Conservation (phyloP, 2,888 invertebrate genomes). For the Zeuzera pyrina region DNA sequence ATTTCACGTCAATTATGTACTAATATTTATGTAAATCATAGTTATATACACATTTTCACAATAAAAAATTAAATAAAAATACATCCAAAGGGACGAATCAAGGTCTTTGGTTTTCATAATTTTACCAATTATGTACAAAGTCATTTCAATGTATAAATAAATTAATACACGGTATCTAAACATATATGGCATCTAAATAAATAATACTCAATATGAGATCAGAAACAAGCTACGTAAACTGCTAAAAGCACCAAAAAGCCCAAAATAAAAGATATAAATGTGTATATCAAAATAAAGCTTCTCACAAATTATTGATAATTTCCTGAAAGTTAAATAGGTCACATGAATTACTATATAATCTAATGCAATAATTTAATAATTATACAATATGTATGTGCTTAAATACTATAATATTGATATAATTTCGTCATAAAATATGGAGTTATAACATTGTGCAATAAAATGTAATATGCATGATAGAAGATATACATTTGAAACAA, state of each 20-base stretch:
- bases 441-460: slow-evolving; percentile 70
- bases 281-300: too few species aligned
- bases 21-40: slow-evolving; percentile 18
- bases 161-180: slow-evolving; percentile 50
- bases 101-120: slow-evolving; percentile 62
- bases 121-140: slow-evolving; percentile 31
- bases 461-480: slow-evolving; percentile 54
- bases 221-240: slow-evolving; percentile 55
- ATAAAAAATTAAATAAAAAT: slow-evolving; percentile 28
- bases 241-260: slow-evolving; percentile 45
- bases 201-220: slow-evolving; percentile 72
- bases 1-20: slow-evolving; percentile 5
- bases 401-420: slow-evolving; percentile 17
- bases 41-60: slow-evolving; percentile 33
- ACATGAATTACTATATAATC: too few species aligned
- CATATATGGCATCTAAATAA: slow-evolving; percentile 69
- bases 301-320: too few species aligned
- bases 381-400: slow-evolving; percentile 5
- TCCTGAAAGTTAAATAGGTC: too few species aligned
- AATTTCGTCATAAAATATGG: slow-evolving; percentile 63
- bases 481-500: slow-evolving; percentile 54
- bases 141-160: slow-evolving; percentile 16
- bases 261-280: slow-evolving; percentile 22
- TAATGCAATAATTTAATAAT: too few species aligned
- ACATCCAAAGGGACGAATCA: slow-evolving; percentile 50